Base-by-base conservation (phyloP, 2,888 invertebrate species). In the Erpobdella octoculata region DNA sequence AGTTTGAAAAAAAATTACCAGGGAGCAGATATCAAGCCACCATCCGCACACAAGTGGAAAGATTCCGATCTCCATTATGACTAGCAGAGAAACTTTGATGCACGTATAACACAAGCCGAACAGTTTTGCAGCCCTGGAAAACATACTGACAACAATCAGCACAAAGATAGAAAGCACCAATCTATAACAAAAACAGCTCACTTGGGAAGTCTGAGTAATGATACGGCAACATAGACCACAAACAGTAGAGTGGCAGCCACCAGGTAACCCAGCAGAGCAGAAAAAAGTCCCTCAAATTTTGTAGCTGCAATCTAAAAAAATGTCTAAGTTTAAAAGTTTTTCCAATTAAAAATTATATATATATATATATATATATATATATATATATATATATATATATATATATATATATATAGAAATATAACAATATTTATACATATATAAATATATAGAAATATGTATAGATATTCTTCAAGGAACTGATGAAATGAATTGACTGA, bases 21-120 rank as follows among this genome's bases (percentile, higher is more conserved):
- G 85, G 0, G 97, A 96, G 81, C 98, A 98, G 72, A 98, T 91
- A 81, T 98, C 98, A 73, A 98, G 85, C 97, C 98, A 98, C 93
- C 96, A 97, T 9, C 98, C 98, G 80, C 96, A 97, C 25, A 97
- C 90, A 5, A 97, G 85, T 0, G 98, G 98, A 78, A 98, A 88
- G 0, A 97, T 90, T 2, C 97, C 96, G 74, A 98, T 93, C 86
- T 98, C 98, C 35, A 96, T 91, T 46, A 97, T 93, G 4, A 95
- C 92, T 35, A 98, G 86, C 74, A 98, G 85, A 0, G 95, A 95
- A 5, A 97, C 96, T 83, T 91, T 85, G 72, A 86, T 82, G 38
- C 84, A 83, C 58, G 85, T 79, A 76, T 83, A 84, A 75, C 81
- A 81, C 75, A 97, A 88, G 6, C 96, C 97, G 58, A 96, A 77